A percentile compares a stretch with the other conserved stretches of the same genome.
Evolutionary conservation across 2,888 invertebrate genomes (phyloP).

Genomic region (Chymomyza procnemis): DNA sequence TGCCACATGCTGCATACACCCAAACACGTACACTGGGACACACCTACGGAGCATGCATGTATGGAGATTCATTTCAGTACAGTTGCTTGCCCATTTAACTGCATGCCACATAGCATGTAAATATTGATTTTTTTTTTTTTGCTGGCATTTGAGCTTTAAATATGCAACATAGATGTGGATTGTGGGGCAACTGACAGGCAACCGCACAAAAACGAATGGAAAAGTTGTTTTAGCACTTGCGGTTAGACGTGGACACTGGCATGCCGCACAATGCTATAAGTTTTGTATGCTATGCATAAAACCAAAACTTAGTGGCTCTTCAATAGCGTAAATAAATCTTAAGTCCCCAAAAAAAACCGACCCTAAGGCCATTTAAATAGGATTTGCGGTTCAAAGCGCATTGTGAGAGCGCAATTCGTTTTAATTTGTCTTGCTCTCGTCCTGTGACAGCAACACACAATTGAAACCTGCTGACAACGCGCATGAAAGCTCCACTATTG

Average conservation of each 20-base stretch:
- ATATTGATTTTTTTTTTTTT: constrained; percentile 54
- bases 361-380: constrained; percentile 31
- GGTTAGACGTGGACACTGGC: not conserved
- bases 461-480: constrained; percentile 32
- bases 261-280: not conserved
- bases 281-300: constrained; percentile 2
- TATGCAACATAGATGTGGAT: not conserved
- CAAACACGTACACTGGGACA: not conserved
- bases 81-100: constrained; percentile 54
- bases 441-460: constrained; percentile 31
- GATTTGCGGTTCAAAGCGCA: constrained; percentile 43
- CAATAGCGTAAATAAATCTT: constrained; percentile 34
- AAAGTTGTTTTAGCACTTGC: constrained; percentile 21
- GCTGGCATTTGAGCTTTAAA: constrained; percentile 15
- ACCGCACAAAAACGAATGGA: constrained; percentile 24
- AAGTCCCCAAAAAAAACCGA: not conserved
- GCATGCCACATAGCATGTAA: constrained; percentile 38
- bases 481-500: not conserved
- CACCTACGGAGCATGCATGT: not conserved
- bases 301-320: constrained; percentile 30
- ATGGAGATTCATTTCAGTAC: constrained; percentile 38
- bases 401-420: constrained; percentile 65
- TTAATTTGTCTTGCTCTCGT: constrained; percentile 41
- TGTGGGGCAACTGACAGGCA: constrained; percentile 8
- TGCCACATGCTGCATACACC: not conserved